These are phyloP conservation scores for Phenacoccus solenopsis DNA, from an alignment of 1,140 invertebrate species.

Conservation along the genomic window DNA sequence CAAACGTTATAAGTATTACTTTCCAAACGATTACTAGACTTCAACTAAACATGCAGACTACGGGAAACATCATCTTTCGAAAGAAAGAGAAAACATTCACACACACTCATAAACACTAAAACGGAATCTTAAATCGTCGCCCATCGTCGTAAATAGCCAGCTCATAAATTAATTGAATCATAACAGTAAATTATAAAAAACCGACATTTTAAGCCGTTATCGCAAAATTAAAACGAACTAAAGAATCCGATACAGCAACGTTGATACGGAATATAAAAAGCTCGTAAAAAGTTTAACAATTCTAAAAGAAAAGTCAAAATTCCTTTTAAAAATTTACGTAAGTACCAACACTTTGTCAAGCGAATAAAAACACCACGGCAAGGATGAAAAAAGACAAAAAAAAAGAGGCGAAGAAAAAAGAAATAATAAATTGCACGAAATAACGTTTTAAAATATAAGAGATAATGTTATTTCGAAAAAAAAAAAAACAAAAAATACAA, in stretches of 20 bases:
- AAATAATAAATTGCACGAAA: no score
- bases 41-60: not conserved
- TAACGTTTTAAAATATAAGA: no score
- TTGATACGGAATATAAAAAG: not conserved
- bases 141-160: not conserved
- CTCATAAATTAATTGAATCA: not conserved
- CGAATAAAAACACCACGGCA: no score
- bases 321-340: not conserved
- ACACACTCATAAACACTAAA: not conserved
- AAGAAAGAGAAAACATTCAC: no score
- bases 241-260: not conserved
- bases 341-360: not conserved
- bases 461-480: no score
- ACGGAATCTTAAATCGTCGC: not conserved
- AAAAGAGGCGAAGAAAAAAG: not conserved
- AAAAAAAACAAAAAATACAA: not conserved
- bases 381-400: no score
- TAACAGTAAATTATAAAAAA: not conserved
- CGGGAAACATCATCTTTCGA: not conserved
- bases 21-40: not conserved
- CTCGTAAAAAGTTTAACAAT: conserved; percentile 3
- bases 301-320: not conserved
- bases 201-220: not conserved
- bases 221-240: not conserved
- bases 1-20: not conserved